Evolutionary conservation across 2,113 vertebrate species (phyloP).

Genomic region (Tangachromis dhanisi): DNA sequence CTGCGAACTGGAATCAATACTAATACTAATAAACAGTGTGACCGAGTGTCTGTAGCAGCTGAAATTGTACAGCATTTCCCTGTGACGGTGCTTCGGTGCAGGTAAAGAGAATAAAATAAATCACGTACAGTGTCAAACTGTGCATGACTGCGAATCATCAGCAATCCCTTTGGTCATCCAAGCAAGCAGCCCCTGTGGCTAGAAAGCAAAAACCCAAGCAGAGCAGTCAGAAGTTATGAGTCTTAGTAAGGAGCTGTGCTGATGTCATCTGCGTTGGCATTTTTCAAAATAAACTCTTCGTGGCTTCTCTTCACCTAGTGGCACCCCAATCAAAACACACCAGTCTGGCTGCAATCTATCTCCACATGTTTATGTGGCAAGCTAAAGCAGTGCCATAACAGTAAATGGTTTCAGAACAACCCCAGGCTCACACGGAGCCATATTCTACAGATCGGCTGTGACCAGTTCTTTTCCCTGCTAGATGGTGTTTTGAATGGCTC

Average conservation of each 20-base stretch:
- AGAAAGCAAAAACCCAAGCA: neutral
- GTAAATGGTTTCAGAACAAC: neutral
- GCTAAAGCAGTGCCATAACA: neutral
- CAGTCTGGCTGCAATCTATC: slow-evolving; percentile 1
- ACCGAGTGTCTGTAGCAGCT: neutral
- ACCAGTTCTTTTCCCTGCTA: neutral
- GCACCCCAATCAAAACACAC: neutral
- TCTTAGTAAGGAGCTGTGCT: neutral
- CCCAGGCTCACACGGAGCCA: neutral
- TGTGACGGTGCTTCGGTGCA: neutral
- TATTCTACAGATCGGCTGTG: neutral
- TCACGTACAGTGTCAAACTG: neutral
- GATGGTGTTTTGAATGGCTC: neutral
- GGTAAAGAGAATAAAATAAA: neutral
- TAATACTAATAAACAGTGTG: neutral
- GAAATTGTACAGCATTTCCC: neutral
- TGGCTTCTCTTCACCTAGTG: neutral
- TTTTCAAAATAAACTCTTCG: slow-evolving; percentile 13
- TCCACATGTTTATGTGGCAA: neutral
- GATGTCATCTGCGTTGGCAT: slow-evolving; percentile 9
- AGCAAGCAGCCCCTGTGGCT: neutral
- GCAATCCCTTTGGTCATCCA: neutral
- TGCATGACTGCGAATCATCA: neutral
- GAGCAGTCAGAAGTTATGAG: neutral
- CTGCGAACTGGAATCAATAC: neutral